phyloP scores from a whole-genome alignment of 2,797 vertebrate species.

The Cheracebus regulus region DNA sequence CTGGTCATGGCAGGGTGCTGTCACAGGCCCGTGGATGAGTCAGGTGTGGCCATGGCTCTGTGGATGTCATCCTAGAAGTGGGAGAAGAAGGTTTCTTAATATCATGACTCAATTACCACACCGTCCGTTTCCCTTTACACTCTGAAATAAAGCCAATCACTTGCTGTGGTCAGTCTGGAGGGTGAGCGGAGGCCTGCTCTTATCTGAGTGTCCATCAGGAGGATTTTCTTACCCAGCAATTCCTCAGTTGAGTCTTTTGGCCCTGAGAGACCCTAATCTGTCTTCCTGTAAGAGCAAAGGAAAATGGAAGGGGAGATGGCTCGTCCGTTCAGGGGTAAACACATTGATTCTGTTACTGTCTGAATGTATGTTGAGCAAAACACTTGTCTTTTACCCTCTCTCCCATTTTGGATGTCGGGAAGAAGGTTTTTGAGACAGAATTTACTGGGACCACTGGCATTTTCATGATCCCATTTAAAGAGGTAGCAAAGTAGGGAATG shows the following conservation, averaged over 20 bases:
- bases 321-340: not conserved
- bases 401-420: not conserved
- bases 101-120: not conserved
- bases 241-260: slow-evolving; percentile 1
- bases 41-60: not conserved
- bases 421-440: not conserved
- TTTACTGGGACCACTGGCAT: not conserved
- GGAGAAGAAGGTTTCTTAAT: not conserved
- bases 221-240: not conserved
- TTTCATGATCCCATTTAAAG: not conserved
- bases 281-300: not conserved
- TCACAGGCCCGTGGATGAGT: not conserved
- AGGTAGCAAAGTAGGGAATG: not conserved
- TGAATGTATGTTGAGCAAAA: not conserved
- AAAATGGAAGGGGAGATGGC: not conserved
- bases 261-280: not conserved
- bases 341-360: not conserved
- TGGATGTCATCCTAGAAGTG: not conserved
- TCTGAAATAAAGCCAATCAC: not conserved
- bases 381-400: not conserved
- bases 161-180: not conserved
- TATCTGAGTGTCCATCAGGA: not conserved
- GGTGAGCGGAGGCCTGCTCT: not conserved
- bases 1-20: not conserved
- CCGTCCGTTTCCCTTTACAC: not conserved